phyloP scores from a whole-genome alignment of 2,797 vertebrate genomes.

The Caiman crocodilus region DNA sequence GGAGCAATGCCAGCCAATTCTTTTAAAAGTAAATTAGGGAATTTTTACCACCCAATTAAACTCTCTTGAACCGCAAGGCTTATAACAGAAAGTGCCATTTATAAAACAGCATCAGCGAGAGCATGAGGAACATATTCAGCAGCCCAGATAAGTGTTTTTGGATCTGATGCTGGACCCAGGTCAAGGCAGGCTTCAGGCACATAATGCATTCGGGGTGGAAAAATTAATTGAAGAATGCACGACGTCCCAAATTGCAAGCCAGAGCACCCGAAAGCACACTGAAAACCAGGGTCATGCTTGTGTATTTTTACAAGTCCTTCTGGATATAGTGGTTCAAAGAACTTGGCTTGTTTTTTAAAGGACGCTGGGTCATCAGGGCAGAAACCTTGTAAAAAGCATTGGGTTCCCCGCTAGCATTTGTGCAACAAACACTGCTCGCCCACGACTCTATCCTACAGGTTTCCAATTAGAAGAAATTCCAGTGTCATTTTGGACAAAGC shows the following conservation, averaged over 20 bases:
- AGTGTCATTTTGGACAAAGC: not conserved
- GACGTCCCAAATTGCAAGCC: fast-evolving
- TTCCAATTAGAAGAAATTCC: not conserved
- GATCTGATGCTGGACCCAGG: not conserved
- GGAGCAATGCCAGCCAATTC: slow-evolving; percentile 11
- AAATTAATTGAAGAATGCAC: not conserved
- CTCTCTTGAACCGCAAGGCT: not conserved
- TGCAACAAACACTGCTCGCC: not conserved
- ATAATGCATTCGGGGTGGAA: not conserved
- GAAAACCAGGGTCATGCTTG: not conserved
- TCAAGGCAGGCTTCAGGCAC: not conserved
- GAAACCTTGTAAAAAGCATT: not conserved
- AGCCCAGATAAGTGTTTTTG: not conserved
- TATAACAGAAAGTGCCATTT: not conserved
- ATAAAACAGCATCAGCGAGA: not conserved
- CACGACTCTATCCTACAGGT: not conserved
- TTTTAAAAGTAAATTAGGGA: not conserved
- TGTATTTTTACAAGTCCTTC: not conserved
- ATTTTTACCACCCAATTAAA: not conserved
- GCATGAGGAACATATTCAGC: not conserved
- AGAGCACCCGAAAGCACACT: not conserved
- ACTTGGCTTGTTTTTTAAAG: not conserved
- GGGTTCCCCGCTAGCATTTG: too few species aligned
- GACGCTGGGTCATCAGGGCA: not conserved
- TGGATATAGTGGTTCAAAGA: not conserved